These are phyloP conservation scores for Baronia brevicornis DNA, from an alignment of 2,888 invertebrate species.

Conservation along the genomic window DNA sequence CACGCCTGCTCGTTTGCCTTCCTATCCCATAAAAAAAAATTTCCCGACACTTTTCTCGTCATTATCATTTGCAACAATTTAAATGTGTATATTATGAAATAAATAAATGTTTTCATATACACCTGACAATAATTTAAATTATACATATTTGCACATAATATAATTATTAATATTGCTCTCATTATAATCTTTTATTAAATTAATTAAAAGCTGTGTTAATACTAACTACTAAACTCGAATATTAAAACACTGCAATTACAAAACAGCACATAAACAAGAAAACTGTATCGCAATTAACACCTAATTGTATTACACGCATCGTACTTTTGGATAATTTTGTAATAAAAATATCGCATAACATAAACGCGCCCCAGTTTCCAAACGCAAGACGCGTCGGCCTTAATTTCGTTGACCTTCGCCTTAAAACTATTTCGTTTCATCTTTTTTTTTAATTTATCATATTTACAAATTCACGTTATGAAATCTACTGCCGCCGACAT, in stretches of 20 bases:
- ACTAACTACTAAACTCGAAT: too few relatives aligned
- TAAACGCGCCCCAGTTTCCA: slow-evolving; percentile 26
- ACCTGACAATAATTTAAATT: too few relatives aligned
- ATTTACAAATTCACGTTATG: slow-evolving; percentile 41
- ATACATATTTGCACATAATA: too few relatives aligned
- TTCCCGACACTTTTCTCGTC: too few relatives aligned
- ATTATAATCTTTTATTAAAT: too few relatives aligned
- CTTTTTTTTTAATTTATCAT: slow-evolving; percentile 35
- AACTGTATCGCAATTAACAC: slow-evolving; percentile 12
- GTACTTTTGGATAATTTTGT: slow-evolving; percentile 30
- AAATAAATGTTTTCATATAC: not conserved
- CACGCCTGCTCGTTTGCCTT: too few relatives aligned
- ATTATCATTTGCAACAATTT: too few relatives aligned
- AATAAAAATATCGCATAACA: slow-evolving; percentile 22
- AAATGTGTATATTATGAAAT: not conserved
- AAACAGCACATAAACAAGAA: slow-evolving; percentile 6
- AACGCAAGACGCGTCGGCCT: slow-evolving; percentile 27
- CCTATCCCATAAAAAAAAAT: too few relatives aligned
- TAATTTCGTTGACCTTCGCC: slow-evolving; percentile 41
- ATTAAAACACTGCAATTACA: too few relatives aligned
- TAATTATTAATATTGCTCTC: too few relatives aligned
- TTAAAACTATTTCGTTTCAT: slow-evolving; percentile 35
- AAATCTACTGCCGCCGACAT: slow-evolving; percentile 25
- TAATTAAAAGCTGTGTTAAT: too few relatives aligned
- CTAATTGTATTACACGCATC: slow-evolving; percentile 15